These are phyloP conservation scores for Notarius quadriscutis DNA, from an alignment of 2,113 vertebrate species.

Conservation along the genomic window DNA sequence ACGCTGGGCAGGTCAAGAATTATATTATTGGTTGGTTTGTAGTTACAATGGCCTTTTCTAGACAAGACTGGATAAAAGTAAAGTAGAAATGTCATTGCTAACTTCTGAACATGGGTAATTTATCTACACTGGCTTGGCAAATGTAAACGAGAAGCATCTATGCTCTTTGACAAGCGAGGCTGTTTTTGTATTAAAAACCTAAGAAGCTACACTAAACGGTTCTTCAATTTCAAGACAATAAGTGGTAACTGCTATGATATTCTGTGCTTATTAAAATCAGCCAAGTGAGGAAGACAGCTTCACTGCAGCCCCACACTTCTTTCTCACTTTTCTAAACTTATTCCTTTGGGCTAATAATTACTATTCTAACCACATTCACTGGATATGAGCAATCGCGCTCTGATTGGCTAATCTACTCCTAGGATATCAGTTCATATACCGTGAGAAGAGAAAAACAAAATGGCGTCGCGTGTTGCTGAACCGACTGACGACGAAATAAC, in stretches of 20 bases:
- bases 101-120: background rate
- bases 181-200: background rate
- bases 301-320: background rate
- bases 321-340: background rate
- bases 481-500: no score
- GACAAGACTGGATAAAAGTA: background rate
- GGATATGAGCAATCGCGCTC: no score
- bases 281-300: background rate
- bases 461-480: no score
- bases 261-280: background rate
- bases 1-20: background rate
- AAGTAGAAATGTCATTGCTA: background rate
- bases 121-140: background rate
- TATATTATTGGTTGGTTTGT: background rate
- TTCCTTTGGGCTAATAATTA: background rate
- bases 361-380: no score
- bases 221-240: background rate
- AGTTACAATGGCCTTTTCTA: background rate
- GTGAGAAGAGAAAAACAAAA: no score
- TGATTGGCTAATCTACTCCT: no score
- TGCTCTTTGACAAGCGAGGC: background rate
- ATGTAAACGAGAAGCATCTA: background rate
- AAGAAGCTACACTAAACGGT: background rate
- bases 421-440: no score
- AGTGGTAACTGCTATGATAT: background rate